Base-by-base conservation (phyloP, 2,113 vertebrate genomes). In the Atlantisia rogersi region DNA sequence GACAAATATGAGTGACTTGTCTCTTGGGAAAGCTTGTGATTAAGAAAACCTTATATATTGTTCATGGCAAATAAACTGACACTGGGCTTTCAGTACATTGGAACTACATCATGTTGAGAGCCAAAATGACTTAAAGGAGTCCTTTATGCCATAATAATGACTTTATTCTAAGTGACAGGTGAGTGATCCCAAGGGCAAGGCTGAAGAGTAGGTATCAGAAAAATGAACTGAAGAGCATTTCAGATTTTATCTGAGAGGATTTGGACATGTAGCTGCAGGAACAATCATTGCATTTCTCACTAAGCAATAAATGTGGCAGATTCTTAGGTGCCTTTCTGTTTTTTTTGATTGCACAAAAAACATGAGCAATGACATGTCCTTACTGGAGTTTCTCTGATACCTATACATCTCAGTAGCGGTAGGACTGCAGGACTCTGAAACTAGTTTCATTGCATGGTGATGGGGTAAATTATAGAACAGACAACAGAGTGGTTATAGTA, bases 21-120 rank as follows among this genome's bases (percentile, higher is more conserved):
- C 53, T 40, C 59, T 80, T 69, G 80, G 75, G 56, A 93, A 94
- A 88, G 14, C 42, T 55, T 83, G 22, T 71, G 64, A 90, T 95
- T 59, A 96, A 71, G 68, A 93, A 89, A 96, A 82, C 10, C 37
- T 87, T 87, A 16, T 88, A 88, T 85, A 71, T 70, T 91, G 53
- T 83, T 92, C 74, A 73, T 40, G 93, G 81, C 31, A 60, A 94
- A 83, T 80, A 90, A 90, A 93, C 29, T 68, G 92, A 90, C 91
- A 89, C 19, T 53, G 14, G 26, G 26, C 48, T 85, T 81, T 63
- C 50, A 75, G 67, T 77, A 74, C 39, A 68, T 37, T 90, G 32
- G 70, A 94, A 82, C 52, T 77, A 69, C 58, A 87, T 29, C 4
- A 52, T 44, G 16, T 39, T 59, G 28, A 82, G 58, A 96, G 44